Base-by-base conservation (phyloP, 2,113 vertebrate species). In the Pedetes capensis region DNA sequence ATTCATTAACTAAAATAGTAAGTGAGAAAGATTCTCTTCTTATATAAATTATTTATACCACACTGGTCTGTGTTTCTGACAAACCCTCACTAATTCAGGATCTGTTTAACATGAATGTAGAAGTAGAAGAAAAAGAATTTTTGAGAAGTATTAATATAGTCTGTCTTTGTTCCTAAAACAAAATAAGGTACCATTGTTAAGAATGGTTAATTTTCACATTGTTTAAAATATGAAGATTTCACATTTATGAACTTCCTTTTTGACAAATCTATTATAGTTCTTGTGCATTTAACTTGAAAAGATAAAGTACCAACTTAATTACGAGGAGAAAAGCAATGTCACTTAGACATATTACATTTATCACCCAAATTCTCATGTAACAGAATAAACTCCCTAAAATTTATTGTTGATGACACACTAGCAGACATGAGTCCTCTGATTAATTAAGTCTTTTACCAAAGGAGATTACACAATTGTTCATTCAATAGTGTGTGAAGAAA, bases 371-470 rank as follows among this genome's bases (percentile, higher is more conserved):
- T 88, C 71, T 47, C 18, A 37, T 25, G 39, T 90, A 95, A 87
- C 64, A 96, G 85, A 87, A 53, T 75, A 95, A 84, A 47, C 20
- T 95, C 72, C 82, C 10, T 34, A 94, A 91, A 93, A 95, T 80
- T 80, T 82, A 47, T 75, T 93, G 42, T 93, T 63, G 87, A 66
- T 97, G 55, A 80, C 57, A 82, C 57, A 80, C 72, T 96, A 87
- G 95, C 82, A 94, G 72, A 64, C 74, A 95, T 61, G 79, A 29
- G 8, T 95, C 79, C 55, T 95, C 59, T 88, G 49, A 96, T 96
- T 95, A 91, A 96, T 95, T 94, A 97, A 96, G 51, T 55, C 92
- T 91, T 71, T 96, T 94, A 96, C 13, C 51, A 91, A 94, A 95
- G 72, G 55, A 96, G 93, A 97, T 96, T 80, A 93, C 64, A 78